Evolutionary conservation across 1,140 invertebrate genomes (phyloP).

Genomic region (Cherax quadricarinatus): DNA sequence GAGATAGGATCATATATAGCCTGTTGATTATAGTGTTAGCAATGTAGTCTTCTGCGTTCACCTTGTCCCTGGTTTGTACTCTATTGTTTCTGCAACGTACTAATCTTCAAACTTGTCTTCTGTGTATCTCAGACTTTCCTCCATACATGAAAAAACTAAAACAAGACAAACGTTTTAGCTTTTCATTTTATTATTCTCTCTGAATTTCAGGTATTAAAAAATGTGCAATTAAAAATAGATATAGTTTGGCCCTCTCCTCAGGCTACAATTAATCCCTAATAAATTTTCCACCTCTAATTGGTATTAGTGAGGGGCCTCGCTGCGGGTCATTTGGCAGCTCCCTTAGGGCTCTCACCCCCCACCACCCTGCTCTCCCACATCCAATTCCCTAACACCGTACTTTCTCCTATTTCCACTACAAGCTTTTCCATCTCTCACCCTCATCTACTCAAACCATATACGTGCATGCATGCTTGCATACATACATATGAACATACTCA

Average conservation of each 20-base stretch:
- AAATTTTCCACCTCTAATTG: slow-evolving; percentile 16
- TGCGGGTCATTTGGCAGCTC: neutral
- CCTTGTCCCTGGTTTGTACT: no score
- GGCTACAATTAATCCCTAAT: neutral
- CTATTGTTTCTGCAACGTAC: no score
- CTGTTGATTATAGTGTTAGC: no score
- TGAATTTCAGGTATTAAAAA: neutral
- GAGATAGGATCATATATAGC: no score
- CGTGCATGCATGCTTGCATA: no score
- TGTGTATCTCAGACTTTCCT: no score
- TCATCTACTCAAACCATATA: neutral
- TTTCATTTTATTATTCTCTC: neutral
- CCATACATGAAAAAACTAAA: no score
- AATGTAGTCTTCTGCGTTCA: no score
- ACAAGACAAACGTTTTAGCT: no score
- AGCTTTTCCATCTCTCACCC: neutral
- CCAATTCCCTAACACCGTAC: neutral
- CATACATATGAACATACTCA: no score
- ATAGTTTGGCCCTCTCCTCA: neutral
- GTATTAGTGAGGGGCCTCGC: neutral
- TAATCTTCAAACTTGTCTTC: no score
- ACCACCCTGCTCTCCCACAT: neutral
- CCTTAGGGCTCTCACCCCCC: neutral
- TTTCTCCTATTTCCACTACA: neutral
- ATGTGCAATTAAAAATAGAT: neutral